Evolutionary conservation across 1,140 invertebrate genomes (phyloP).

Genomic region (Cyclargus thomasi): DNA sequence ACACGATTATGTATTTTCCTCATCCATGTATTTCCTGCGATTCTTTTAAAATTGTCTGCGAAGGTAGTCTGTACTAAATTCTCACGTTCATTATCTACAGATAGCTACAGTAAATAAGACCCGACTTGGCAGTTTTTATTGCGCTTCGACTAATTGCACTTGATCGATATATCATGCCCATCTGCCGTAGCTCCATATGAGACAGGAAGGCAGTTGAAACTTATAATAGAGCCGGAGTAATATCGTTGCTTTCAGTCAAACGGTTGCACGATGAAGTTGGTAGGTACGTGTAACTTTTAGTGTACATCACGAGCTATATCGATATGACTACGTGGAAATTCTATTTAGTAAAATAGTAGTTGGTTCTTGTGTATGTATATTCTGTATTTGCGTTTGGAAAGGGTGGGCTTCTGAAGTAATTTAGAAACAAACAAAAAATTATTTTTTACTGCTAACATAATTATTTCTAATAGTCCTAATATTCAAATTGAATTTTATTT

Average conservation of each 20-base stretch:
- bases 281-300: background rate
- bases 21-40: too few relatives aligned
- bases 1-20: too few relatives aligned
- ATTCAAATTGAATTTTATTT: too few relatives aligned
- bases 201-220: background rate
- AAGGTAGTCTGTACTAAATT: background rate
- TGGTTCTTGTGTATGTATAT: background rate
- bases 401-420: too few relatives aligned
- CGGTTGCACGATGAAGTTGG: background rate
- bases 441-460: too few relatives aligned
- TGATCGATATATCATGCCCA: background rate
- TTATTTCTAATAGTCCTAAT: too few relatives aligned
- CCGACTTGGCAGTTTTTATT: background rate
- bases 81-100: background rate
- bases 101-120: background rate
- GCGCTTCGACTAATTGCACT: background rate
- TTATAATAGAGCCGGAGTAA: constrained; percentile 3
- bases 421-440: too few relatives aligned
- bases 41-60: too few relatives aligned
- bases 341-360: background rate
- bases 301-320: constrained; percentile 5
- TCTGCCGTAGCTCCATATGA: background rate
- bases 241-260: background rate
- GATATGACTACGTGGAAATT: constrained; percentile 9
- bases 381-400: too few relatives aligned